These are phyloP conservation scores for Gambusia affinis DNA, from an alignment of 2,113 vertebrate species.

Conservation along the genomic window DNA sequence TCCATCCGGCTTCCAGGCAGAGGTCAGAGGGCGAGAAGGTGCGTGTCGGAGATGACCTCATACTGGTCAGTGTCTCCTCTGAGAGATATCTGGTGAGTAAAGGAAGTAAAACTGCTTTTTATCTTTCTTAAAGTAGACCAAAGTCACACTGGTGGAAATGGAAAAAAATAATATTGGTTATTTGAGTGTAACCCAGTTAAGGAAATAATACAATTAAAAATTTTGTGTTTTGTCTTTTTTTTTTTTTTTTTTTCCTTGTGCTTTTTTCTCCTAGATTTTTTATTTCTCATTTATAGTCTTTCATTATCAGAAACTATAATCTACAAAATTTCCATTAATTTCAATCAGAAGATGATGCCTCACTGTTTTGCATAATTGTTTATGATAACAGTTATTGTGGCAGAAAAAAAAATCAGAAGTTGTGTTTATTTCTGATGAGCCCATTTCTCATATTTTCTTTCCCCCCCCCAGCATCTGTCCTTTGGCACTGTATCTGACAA, in stretches of 20 bases:
- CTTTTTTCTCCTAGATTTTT: background rate
- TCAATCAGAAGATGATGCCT: background rate
- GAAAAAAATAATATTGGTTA: background rate
- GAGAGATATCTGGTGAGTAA: conserved; percentile 93
- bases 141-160: background rate
- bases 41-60: conserved; percentile 93
- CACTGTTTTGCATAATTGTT: conserved; percentile 22
- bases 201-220: background rate
- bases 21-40: conserved; percentile 97
- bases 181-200: background rate
- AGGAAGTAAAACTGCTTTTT: background rate
- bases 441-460: conserved; percentile 22
- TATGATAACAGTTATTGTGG: conserved; percentile 14
- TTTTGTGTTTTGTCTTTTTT: background rate
- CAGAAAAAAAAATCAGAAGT: conserved; percentile 26
- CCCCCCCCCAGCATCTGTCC: conserved; percentile 85
- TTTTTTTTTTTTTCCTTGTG: background rate
- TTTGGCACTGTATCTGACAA: conserved; percentile 75
- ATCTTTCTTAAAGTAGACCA: background rate
- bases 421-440: conserved; percentile 34
- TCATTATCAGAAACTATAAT: background rate
- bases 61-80: conserved; percentile 92
- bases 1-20: conserved; percentile 81
- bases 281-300: background rate
- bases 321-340: conserved; percentile 6